phyloP scores from a whole-genome alignment of 2,888 invertebrate genomes.

The Sipha maydis region DNA sequence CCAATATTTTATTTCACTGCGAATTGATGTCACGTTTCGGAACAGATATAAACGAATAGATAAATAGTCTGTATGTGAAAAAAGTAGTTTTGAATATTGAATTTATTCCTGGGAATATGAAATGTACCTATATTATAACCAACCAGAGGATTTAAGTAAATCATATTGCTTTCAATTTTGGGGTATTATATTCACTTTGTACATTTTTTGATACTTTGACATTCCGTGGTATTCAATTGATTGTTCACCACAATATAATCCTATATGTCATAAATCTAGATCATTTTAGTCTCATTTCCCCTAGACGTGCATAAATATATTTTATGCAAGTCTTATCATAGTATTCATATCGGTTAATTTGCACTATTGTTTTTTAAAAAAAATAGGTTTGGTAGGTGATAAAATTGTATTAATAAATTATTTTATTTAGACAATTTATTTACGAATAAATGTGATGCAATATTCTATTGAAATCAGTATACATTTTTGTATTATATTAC shows the following conservation, averaged over 20 bases:
- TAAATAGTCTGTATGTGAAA: not conserved
- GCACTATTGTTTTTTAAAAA: not conserved
- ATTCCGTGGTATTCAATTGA: slow-evolving; percentile 10
- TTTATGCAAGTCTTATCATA: not conserved
- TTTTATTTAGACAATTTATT: no score
- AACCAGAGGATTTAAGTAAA: not conserved
- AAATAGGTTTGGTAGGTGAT: no score
- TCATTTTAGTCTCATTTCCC: not conserved
- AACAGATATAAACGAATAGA: slow-evolving; percentile 32
- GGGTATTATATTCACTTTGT: not conserved
- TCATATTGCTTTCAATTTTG: slow-evolving; percentile 16
- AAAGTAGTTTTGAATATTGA: slow-evolving; percentile 4
- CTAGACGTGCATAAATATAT: not conserved
- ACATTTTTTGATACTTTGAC: not conserved
- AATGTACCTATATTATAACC: not conserved
- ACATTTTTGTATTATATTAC: no score
- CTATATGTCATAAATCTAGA: not conserved
- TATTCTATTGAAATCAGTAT: no score
- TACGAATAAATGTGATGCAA: no score
- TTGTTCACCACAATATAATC: not conserved
- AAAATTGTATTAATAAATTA: not conserved
- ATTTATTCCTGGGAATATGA: slow-evolving; percentile 27
- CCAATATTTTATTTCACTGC: slow-evolving; percentile 35
- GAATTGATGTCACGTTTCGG: slow-evolving; percentile 40
- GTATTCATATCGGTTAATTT: not conserved